Evolutionary conservation across 1,140 invertebrate species (phyloP).

Genomic region (Drosophila fuyamai): DNA sequence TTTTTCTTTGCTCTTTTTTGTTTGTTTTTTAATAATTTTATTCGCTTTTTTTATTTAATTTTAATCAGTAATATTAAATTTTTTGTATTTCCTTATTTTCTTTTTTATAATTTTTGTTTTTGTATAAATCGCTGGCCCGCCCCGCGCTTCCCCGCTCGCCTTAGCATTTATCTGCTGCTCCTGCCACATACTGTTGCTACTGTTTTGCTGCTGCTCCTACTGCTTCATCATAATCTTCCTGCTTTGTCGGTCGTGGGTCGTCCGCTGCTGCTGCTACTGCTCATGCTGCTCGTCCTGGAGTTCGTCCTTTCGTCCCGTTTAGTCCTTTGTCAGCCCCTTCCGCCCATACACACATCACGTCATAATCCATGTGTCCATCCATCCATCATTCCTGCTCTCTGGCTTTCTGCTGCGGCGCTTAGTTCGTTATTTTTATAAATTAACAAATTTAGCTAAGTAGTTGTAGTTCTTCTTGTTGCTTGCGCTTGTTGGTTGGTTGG

Average conservation of each 20-base stretch:
- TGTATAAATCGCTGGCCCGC: constrained; percentile 69
- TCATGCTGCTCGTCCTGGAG: constrained; percentile 43
- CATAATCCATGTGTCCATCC: constrained; percentile 40
- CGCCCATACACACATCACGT: constrained; percentile 30
- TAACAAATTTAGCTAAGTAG: constrained; percentile 83
- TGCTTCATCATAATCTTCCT: constrained; percentile 23
- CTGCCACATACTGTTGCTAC: constrained; percentile 11
- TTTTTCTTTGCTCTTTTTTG: constrained; percentile 28
- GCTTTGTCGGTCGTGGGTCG: constrained; percentile 16
- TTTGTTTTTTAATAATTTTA: constrained; percentile 69
- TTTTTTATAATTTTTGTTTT: constrained; percentile 54
- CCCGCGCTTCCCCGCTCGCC: constrained; percentile 45
- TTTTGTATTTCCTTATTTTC: constrained; percentile 58
- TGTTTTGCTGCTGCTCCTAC: constrained; percentile 19
- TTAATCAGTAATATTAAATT: constrained; percentile 81
- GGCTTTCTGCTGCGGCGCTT: constrained; percentile 60
- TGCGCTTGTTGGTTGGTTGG: constrained; percentile 51
- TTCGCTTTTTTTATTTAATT: constrained; percentile 69
- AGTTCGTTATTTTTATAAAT: constrained; percentile 82
- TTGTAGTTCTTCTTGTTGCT: constrained; percentile 72
- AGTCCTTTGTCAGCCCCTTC: constrained; percentile 37
- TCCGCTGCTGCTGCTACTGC: constrained; percentile 17
- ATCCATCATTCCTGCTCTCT: constrained; percentile 64
- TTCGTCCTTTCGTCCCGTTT: constrained; percentile 35
- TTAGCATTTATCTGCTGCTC: constrained; percentile 13